Evolutionary conservation across 2,888 invertebrate genomes (phyloP).

Genomic region (Phragmatobia fuliginosa): DNA sequence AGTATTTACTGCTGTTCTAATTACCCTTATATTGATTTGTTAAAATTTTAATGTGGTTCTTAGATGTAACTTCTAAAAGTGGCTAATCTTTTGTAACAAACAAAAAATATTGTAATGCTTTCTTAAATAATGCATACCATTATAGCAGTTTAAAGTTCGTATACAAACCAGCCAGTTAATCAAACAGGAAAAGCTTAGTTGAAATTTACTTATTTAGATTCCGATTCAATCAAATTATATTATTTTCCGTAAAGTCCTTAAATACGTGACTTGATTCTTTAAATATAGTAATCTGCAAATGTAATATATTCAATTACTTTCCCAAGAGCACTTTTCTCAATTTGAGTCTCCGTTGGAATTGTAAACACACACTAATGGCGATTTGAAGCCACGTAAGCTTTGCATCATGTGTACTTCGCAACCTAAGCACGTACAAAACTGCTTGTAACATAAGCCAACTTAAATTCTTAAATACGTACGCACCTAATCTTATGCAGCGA

Average conservation of each 20-base stretch:
- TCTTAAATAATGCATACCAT: not conserved
- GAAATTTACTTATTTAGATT: not conserved
- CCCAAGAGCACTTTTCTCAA: slow-evolving; percentile 6
- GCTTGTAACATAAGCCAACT: slow-evolving; percentile 45
- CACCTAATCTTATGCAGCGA: slow-evolving; percentile 46
- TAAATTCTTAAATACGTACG: slow-evolving; percentile 51
- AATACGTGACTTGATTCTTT: not conserved
- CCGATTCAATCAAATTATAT: not conserved
- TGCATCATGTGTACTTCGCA: slow-evolving; percentile 32
- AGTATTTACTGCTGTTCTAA: not conserved
- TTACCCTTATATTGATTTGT: not conserved
- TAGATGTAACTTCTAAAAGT: not conserved
- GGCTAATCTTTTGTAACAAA: not conserved
- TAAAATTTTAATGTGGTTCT: not conserved
- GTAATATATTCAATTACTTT: slow-evolving; percentile 8
- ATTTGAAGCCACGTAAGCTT: slow-evolving; percentile 23
- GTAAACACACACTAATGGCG: slow-evolving; percentile 10
- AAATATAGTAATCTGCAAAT: not conserved
- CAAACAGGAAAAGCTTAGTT: not conserved
- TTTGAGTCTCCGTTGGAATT: slow-evolving; percentile 10
- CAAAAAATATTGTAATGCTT: not conserved
- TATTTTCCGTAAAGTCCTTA: not conserved
- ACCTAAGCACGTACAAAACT: slow-evolving; percentile 41
- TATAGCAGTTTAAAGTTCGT: not conserved
- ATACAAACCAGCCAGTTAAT: not conserved